A percentile compares a stretch with the other conserved stretches of the same genome.
phyloP scores from a whole-genome alignment of 92 coral and sea anemone genomes.

The Diadumene lineata region DNA sequence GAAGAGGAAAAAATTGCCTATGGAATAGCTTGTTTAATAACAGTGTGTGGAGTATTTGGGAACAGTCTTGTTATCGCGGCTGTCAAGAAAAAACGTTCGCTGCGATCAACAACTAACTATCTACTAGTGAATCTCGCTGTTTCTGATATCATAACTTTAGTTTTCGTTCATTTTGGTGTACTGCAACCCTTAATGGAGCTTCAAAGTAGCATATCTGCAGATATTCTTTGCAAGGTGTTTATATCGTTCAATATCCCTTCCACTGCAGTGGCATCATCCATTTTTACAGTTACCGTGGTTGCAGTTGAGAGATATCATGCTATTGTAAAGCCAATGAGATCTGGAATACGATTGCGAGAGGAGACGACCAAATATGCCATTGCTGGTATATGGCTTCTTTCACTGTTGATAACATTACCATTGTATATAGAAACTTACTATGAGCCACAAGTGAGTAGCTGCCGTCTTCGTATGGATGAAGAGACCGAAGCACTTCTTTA shows the following conservation, averaged over 20 bases:
- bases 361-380: slow-evolving; percentile 6
- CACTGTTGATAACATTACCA: background rate
- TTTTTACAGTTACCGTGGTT: background rate
- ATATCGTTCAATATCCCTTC: background rate
- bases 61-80: slow-evolving; percentile 7
- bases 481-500: too few species aligned
- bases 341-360: background rate
- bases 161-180: background rate
- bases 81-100: slow-evolving; percentile 5
- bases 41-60: slow-evolving; percentile 9
- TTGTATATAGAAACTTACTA: background rate
- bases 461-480: background rate
- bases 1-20: background rate
- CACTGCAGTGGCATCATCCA: background rate
- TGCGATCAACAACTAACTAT: slow-evolving; percentile 19
- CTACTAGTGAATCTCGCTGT: slow-evolving; percentile 13
- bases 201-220: background rate
- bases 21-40: background rate
- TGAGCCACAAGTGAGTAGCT: too few species aligned
- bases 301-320: slow-evolving; percentile 26
- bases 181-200: background rate
- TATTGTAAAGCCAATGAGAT: slow-evolving; percentile 16
- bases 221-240: slow-evolving; percentile 13
- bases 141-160: background rate
- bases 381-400: background rate